Evolutionary conservation across 2,888 invertebrate genomes (phyloP).

Genomic region (Amiota communis): DNA sequence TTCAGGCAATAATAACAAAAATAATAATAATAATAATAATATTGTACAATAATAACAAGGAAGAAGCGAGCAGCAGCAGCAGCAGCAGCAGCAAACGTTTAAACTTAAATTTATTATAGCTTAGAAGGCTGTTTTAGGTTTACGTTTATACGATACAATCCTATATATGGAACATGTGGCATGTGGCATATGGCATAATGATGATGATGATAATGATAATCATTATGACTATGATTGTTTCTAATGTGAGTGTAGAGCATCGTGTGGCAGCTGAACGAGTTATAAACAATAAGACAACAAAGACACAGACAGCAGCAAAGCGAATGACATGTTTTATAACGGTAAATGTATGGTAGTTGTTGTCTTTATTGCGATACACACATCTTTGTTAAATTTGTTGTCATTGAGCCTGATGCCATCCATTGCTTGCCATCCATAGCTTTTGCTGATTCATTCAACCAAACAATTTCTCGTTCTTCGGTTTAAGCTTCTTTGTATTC

Average conservation of each 20-base stretch:
- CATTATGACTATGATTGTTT: too few relatives aligned
- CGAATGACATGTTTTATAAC: conserved; percentile 54
- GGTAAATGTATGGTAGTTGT: conserved; percentile 53
- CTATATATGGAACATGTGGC: not conserved
- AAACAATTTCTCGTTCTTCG: too few relatives aligned
- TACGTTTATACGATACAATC: not conserved
- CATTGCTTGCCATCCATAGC: too few relatives aligned
- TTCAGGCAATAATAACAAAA: not conserved
- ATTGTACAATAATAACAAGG: not conserved
- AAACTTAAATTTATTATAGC: conserved; percentile 27
- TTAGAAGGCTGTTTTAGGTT: conserved; percentile 2
- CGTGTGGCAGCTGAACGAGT: conserved; percentile 22
- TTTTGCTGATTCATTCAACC: too few relatives aligned
- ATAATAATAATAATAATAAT: not conserved
- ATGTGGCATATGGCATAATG: not conserved
- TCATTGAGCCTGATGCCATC: too few relatives aligned
- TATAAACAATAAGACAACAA: conserved; percentile 18
- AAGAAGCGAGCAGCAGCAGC: not conserved
- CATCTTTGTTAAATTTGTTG: not conserved
- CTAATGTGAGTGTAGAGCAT: not conserved
- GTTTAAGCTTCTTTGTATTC: conserved; percentile 10
- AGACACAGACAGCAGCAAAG: not conserved
- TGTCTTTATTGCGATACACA: conserved; percentile 34
- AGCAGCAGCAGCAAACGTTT: conserved; percentile 5
- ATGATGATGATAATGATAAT: too few relatives aligned